Evolutionary conservation across 92 coral and sea anemone genomes (phyloP).

Genomic region (Epizoanthus scotinus): DNA sequence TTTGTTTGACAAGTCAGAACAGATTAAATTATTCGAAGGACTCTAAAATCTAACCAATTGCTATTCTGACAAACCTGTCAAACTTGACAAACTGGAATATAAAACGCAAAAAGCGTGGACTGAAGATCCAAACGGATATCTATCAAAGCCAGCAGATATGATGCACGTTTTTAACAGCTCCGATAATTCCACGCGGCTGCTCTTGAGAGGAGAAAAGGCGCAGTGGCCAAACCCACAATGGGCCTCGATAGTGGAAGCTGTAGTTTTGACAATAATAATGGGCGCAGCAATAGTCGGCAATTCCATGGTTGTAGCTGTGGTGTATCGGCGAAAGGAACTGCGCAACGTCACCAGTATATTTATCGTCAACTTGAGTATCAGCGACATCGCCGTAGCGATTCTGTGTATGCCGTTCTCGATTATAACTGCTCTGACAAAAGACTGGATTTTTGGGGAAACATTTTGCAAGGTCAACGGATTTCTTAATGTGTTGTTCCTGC

Average conservation of each 20-base stretch:
- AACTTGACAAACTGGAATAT: not conserved
- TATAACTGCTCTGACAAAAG: constrained; percentile 46
- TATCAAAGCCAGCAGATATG: not conserved
- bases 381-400: constrained; percentile 60
- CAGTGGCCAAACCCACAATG: constrained; percentile 39
- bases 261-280: constrained; percentile 41
- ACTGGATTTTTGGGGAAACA: constrained; percentile 50
- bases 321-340: constrained; percentile 58
- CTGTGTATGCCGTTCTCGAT: constrained; percentile 66
- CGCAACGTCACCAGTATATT: constrained; percentile 63
- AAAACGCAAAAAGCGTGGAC: not conserved
- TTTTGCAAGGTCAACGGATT: constrained; percentile 61
- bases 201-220: not conserved
- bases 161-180: not conserved
- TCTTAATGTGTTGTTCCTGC: constrained; percentile 58
- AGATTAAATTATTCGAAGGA: not conserved
- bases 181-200: not conserved
- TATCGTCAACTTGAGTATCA: constrained; percentile 59
- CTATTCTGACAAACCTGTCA: constrained; percentile 16
- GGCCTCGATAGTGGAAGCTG: constrained; percentile 55
- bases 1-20: constrained; percentile 5
- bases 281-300: constrained; percentile 52
- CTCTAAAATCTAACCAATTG: constrained; percentile 18
- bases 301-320: constrained; percentile 57
- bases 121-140: constrained; percentile 1